A percentile compares a stretch with the other conserved stretches of the same genome.
These are phyloP conservation scores for Alentia gelatinosa DNA, from an alignment of 2,888 invertebrate genomes.

Conservation along the genomic window DNA sequence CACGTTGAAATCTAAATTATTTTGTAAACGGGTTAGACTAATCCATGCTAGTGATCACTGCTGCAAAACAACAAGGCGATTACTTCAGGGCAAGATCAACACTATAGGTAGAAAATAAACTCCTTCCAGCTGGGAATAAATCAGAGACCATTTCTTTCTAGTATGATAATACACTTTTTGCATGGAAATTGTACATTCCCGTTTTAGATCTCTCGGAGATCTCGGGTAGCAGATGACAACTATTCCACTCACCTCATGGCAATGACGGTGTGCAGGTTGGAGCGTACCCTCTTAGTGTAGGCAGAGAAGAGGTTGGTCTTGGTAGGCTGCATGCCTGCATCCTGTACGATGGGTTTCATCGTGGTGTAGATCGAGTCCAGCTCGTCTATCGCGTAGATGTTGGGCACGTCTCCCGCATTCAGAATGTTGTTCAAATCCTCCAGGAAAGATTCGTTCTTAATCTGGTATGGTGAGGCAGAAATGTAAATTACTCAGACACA, in stretches of 20 bases:
- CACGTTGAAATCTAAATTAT: too few relatives aligned
- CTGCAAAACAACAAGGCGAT: too few relatives aligned
- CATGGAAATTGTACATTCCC: too few relatives aligned
- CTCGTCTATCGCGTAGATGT: constrained; percentile 80
- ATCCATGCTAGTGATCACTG: too few relatives aligned
- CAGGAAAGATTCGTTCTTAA: constrained; percentile 81
- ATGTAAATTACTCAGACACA: too few relatives aligned
- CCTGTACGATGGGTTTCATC: constrained; percentile 89
- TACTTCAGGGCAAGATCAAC: too few relatives aligned
- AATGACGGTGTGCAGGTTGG: constrained; percentile 80
- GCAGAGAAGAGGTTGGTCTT: constrained; percentile 84
- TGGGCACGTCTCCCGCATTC: constrained; percentile 81
- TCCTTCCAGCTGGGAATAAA: too few relatives aligned
- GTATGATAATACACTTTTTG: too few relatives aligned
- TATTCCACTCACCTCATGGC: constrained; percentile 82
- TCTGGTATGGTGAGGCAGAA: constrained; percentile 74
- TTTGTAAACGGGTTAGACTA: too few relatives aligned
- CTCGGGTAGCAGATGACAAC: neutral
- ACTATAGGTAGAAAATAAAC: too few relatives aligned
- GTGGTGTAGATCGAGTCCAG: constrained; percentile 85
- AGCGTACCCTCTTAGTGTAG: constrained; percentile 79
- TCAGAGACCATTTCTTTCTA: too few relatives aligned
- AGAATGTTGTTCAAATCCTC: constrained; percentile 81
- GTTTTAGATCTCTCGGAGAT: neutral
- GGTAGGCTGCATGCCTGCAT: constrained; percentile 88